Conservation (phyloP, 2,888 invertebrate species). For the Pristionchus japonicus region DNA sequence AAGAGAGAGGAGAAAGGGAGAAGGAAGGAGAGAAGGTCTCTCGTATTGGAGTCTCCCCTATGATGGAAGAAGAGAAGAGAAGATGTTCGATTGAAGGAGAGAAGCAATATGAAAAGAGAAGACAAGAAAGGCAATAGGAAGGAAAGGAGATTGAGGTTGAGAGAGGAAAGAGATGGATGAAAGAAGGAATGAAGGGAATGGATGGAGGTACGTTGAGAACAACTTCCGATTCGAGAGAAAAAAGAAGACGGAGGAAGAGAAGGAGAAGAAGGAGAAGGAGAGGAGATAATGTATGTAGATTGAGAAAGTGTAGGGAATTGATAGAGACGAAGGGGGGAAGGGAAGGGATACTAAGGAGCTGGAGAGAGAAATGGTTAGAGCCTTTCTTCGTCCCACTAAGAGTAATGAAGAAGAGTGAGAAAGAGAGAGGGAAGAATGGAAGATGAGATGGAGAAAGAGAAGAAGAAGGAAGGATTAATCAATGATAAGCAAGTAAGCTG, state of each 20-base stretch:
- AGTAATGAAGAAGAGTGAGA: slow-evolving; percentile 7
- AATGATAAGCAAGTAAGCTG: slow-evolving; percentile 34
- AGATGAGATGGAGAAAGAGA: not conserved
- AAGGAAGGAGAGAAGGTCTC: not conserved
- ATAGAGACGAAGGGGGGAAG: not conserved
- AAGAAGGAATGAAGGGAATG: not conserved
- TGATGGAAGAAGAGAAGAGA: slow-evolving; percentile 1
- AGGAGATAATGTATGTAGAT: slow-evolving; percentile 40
- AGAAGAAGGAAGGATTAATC: slow-evolving; percentile 34
- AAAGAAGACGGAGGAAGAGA: not conserved
- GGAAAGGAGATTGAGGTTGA: slow-evolving; percentile 26
- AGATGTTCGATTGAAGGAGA: not conserved
- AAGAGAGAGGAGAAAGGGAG: slow-evolving; percentile 19
- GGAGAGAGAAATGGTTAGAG: too few species aligned
- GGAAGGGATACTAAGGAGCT: not conserved
- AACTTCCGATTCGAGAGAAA: slow-evolving; percentile 22
- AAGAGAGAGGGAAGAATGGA: not conserved
- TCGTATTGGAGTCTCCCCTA: not conserved
- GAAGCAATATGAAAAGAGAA: slow-evolving; percentile 15
- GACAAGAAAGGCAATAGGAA: slow-evolving; percentile 11
- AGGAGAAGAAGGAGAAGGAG: not conserved
- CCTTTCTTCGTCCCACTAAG: not conserved
- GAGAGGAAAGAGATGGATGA: not conserved
- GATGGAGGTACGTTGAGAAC: not conserved
- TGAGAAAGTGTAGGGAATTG: not conserved